Conservation (phyloP, 2,113 vertebrate species). For the Cheilinus undulatus region DNA sequence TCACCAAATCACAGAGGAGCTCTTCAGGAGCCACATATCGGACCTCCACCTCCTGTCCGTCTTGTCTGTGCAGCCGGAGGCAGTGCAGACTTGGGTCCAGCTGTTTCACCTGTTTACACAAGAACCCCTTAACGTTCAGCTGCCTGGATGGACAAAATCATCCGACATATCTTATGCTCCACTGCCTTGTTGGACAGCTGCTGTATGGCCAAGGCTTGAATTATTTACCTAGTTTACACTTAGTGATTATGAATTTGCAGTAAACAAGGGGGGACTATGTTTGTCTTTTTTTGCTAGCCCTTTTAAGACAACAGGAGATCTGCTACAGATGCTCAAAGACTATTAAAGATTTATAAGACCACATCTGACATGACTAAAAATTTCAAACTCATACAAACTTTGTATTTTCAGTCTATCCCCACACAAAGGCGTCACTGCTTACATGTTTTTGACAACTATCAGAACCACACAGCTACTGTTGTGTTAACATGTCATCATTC, state of each 20-base stretch:
- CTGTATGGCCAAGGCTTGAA: conserved; percentile 48
- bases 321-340: conserved; percentile 21
- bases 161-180: conserved; percentile 45
- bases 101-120: conserved; percentile 86
- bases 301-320: conserved; percentile 1
- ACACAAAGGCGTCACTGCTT: background rate
- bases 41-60: conserved; percentile 78
- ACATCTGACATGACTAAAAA: background rate
- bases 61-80: conserved; percentile 83
- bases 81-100: conserved; percentile 87
- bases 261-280: conserved; percentile 17
- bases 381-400: background rate
- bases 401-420: background rate
- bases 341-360: background rate
- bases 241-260: conserved; percentile 23
- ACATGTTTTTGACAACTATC: background rate
- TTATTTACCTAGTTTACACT: conserved; percentile 65
- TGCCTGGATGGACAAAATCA: conserved; percentile 29
- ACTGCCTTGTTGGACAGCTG: conserved; percentile 45
- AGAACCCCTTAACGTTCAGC: conserved; percentile 42
- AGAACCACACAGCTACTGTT: background rate
- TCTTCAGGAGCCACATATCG: conserved; percentile 77
- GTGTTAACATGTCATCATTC: conserved; percentile 24
- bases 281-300: conserved; percentile 4
- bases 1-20: conserved; percentile 87